Conservation (phyloP, 2,888 invertebrate genomes). For the Cynaeus angustus region DNA sequence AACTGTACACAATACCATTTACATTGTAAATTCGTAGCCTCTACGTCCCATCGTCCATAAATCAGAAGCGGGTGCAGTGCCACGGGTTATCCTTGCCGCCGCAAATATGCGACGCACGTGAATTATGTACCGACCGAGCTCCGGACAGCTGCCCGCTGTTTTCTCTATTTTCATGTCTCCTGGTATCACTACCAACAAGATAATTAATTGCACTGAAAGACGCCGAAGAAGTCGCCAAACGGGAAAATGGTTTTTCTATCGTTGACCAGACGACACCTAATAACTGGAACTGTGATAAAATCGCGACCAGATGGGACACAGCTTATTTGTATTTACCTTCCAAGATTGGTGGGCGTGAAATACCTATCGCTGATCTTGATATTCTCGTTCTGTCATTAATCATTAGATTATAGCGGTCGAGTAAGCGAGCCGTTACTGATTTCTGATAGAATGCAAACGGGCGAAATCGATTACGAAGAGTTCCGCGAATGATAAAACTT, state of each 20-base stretch:
- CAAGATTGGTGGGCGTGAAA: conserved; percentile 1
- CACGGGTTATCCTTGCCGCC: conserved; percentile 22
- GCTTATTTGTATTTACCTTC: not conserved
- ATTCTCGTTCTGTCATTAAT: conserved; percentile 9
- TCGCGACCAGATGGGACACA: conserved; percentile 9
- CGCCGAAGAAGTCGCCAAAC: conserved; percentile 13
- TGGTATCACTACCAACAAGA: conserved; percentile 19
- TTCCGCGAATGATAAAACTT: not conserved
- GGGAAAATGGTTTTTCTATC: conserved; percentile 2
- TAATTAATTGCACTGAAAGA: conserved; percentile 18
- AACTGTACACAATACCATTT: not conserved
- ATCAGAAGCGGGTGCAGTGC: conserved; percentile 32
- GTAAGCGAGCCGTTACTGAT: conserved; percentile 20
- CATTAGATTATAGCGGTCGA: conserved; percentile 11
- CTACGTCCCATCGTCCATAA: conserved; percentile 6
- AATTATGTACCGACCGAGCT: conserved; percentile 22
- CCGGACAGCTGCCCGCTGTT: conserved; percentile 33
- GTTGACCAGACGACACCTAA: not conserved
- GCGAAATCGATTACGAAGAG: not conserved
- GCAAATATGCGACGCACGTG: conserved; percentile 37
- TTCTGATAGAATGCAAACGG: conserved; percentile 12
- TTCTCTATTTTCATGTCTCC: conserved; percentile 29
- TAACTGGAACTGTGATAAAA: conserved; percentile 12
- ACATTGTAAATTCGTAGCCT: conserved; percentile 13
- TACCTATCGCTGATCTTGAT: not conserved